Evolutionary conservation across 2,113 vertebrate species (phyloP).

Genomic region (Phrynosoma blainvillii): DNA sequence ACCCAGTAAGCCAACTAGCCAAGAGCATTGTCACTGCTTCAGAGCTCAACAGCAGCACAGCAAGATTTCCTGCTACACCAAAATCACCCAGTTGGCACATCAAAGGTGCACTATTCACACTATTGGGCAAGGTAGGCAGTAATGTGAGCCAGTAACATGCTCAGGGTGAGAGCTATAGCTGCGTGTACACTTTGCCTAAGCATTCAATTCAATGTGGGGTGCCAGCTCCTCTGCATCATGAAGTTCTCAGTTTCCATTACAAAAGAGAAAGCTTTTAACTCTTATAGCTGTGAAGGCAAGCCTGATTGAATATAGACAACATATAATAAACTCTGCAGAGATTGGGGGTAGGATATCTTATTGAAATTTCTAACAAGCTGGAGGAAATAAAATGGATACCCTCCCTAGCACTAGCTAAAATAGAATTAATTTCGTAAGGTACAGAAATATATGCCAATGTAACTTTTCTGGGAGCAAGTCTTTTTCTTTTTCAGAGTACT

Average conservation of each 20-base stretch:
- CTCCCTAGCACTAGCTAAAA: background rate
- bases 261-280: background rate
- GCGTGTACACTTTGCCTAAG: background rate
- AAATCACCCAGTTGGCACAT: background rate
- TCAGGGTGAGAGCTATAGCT: background rate
- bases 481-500: slow-evolving; percentile 17
- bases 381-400: background rate
- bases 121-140: background rate
- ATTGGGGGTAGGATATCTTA: background rate
- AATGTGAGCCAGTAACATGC: background rate
- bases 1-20: too few species aligned
- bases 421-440: background rate
- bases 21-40: background rate
- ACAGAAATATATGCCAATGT: background rate
- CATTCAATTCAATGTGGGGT: background rate
- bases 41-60: background rate
- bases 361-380: background rate
- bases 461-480: background rate
- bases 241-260: background rate
- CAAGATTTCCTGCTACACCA: background rate
- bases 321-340: background rate
- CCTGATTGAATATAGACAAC: background rate
- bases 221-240: background rate
- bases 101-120: background rate
- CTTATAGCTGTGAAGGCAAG: background rate